Evolutionary conservation across 2,113 vertebrate species (phyloP).

Genomic region (Sander vitreus): DNA sequence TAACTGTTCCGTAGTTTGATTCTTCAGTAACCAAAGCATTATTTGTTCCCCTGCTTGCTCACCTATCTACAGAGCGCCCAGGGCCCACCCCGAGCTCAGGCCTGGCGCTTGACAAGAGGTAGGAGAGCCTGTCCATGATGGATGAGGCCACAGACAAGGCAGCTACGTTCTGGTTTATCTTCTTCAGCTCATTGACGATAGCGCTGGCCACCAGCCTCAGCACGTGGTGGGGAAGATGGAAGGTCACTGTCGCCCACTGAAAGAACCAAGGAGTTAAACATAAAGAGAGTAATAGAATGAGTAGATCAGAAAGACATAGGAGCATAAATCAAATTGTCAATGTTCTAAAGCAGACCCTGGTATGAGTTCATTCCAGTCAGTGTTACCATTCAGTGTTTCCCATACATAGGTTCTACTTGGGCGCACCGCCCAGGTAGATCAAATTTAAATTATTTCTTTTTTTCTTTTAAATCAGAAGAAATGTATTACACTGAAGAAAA

Average conservation of each 20-base stretch:
- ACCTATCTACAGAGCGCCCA: conserved; percentile 98
- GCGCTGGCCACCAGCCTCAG: conserved; percentile 94
- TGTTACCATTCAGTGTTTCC: too few species aligned
- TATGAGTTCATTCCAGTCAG: not conserved
- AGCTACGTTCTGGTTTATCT: conserved; percentile 99
- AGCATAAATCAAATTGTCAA: not conserved
- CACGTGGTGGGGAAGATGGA: conserved; percentile 98
- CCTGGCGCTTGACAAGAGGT: conserved; percentile 97
- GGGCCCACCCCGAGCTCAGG: conserved; percentile 97
- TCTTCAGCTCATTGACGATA: conserved; percentile 99
- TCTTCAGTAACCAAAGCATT: not conserved
- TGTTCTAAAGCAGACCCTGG: not conserved
- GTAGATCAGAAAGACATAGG: not conserved
- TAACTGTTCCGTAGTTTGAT: not conserved
- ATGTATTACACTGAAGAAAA: too few species aligned
- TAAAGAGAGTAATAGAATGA: not conserved
- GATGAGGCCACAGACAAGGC: conserved; percentile 99
- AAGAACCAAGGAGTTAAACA: conserved; percentile 14
- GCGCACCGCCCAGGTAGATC: too few species aligned
- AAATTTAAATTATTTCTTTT: too few species aligned
- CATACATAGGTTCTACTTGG: too few species aligned
- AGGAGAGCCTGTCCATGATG: conserved; percentile 99
- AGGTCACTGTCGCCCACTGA: conserved; percentile 98
- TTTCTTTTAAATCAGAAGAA: too few species aligned
- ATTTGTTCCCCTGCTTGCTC: conserved; percentile 36